Percentiles rank a stretch among this genome's conserved stretches.
phyloP scores from a whole-genome alignment of 2,888 invertebrate species.

The Cosmia pyralina region DNA sequence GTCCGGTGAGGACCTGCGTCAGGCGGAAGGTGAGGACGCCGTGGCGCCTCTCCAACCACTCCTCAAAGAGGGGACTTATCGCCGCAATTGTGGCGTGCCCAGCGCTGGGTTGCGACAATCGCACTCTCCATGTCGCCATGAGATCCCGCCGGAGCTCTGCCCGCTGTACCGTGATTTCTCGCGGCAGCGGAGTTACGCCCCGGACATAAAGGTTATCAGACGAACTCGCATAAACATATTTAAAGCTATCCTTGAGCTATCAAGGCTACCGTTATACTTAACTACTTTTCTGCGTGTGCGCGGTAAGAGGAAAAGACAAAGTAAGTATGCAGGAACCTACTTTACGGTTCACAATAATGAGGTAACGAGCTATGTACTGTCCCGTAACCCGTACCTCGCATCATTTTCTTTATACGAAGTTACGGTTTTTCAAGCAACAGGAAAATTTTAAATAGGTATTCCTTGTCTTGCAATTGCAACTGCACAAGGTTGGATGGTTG shows the following conservation, averaged over 20 bases:
- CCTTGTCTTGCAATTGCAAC: neutral
- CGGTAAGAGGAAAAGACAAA: constrained; percentile 41
- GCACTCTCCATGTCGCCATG: too few relatives aligned
- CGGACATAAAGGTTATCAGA: too few relatives aligned
- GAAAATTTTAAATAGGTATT: neutral
- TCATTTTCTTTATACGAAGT: neutral
- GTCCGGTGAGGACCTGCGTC: too few relatives aligned
- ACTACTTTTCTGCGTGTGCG: constrained; percentile 32
- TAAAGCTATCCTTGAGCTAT: constrained; percentile 27
- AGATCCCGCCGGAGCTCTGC: too few relatives aligned
- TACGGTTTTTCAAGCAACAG: neutral
- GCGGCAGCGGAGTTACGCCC: too few relatives aligned
- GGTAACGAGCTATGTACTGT: constrained; percentile 14
- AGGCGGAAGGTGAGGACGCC: too few relatives aligned
- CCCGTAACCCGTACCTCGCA: constrained; percentile 3
- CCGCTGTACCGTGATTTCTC: too few relatives aligned
- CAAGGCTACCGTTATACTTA: constrained; percentile 27
- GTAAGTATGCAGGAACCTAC: constrained; percentile 32
- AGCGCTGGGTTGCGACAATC: too few relatives aligned
- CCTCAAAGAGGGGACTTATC: too few relatives aligned
- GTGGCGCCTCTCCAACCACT: too few relatives aligned
- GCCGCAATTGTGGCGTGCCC: too few relatives aligned
- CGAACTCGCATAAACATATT: constrained; percentile 6
- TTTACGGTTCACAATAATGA: constrained; percentile 47
- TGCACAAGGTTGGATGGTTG: neutral